phyloP scores from a whole-genome alignment of 2,888 invertebrate species.

The Acleris cristana region DNA sequence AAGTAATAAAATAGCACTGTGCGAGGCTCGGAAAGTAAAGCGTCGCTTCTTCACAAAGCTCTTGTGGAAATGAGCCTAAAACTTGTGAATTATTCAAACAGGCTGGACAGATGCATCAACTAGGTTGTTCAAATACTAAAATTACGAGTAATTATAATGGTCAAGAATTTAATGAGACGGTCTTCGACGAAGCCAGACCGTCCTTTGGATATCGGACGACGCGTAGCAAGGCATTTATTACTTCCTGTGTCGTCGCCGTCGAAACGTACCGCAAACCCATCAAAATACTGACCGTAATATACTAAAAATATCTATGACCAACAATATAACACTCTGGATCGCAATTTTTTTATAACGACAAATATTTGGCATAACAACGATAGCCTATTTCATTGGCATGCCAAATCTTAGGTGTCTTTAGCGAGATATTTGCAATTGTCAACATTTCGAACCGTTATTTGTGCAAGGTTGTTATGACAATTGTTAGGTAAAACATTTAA shows the following conservation, averaged over 20 bases:
- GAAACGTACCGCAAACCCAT: conserved; percentile 65
- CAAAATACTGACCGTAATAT: conserved; percentile 64
- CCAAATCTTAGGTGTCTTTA: conserved; percentile 14
- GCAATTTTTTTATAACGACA: conserved; percentile 23
- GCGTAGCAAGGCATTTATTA: conserved; percentile 64
- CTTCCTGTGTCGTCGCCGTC: conserved; percentile 72
- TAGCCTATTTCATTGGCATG: conserved; percentile 5
- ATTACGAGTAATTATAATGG: conserved; percentile 42
- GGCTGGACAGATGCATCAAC: not conserved
- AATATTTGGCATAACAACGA: conserved; percentile 25
- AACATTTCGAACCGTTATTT: conserved; percentile 8
- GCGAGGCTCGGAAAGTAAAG: no score
- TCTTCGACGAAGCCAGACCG: conserved; percentile 49
- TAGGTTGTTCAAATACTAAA: conserved; percentile 40
- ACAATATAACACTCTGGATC: conserved; percentile 22
- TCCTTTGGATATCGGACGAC: conserved; percentile 51
- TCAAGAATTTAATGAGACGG: conserved; percentile 50
- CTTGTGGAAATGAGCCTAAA: no score
- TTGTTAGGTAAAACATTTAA: not conserved
- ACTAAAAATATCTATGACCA: conserved; percentile 60
- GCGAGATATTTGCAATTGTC: conserved; percentile 14
- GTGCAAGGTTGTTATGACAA: conserved; percentile 1
- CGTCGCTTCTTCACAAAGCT: no score
- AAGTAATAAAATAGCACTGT: no score
- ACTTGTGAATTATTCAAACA: not conserved